Conservation (phyloP, 2,888 invertebrate genomes). For the Pandemis corylana region DNA sequence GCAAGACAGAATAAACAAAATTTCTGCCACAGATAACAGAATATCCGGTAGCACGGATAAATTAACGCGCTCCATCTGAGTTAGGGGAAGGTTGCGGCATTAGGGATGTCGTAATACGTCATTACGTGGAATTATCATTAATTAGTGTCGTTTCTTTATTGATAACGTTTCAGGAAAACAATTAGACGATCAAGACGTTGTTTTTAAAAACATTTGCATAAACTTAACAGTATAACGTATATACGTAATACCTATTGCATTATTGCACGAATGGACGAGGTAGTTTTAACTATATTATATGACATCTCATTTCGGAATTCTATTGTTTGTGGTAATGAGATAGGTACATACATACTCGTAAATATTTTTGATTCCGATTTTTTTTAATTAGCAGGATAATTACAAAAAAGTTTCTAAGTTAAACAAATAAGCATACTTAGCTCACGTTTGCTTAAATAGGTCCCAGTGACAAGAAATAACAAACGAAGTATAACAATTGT, state of each 20-base stretch:
- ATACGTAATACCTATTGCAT: too few species aligned
- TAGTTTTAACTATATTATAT: too few species aligned
- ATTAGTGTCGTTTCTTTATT: constrained; percentile 4
- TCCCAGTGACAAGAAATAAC: neutral
- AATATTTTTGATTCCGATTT: too few species aligned
- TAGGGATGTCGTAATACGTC: constrained; percentile 9
- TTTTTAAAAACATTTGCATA: neutral
- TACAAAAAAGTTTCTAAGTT: too few species aligned
- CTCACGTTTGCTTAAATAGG: neutral
- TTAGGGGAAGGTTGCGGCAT: constrained; percentile 20
- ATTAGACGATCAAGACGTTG: neutral
- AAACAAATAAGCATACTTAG: neutral
- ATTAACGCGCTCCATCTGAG: constrained; percentile 9
- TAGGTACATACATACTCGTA: too few species aligned
- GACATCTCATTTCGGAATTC: too few species aligned
- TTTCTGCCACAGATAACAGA: constrained; percentile 20
- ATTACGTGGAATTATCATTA: constrained; percentile 12
- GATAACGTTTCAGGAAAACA: neutral
- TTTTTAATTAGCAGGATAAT: too few species aligned
- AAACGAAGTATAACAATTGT: neutral
- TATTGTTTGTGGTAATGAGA: too few species aligned
- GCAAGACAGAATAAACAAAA: constrained; percentile 4
- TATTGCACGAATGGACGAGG: too few species aligned
- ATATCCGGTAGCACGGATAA: constrained; percentile 23
- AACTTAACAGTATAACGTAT: too few species aligned